Evolutionary conservation across 2,888 invertebrate species (phyloP), one percentile per base, ranked within the genome.

Genomic region (Hylaea fasciaria): DNA sequence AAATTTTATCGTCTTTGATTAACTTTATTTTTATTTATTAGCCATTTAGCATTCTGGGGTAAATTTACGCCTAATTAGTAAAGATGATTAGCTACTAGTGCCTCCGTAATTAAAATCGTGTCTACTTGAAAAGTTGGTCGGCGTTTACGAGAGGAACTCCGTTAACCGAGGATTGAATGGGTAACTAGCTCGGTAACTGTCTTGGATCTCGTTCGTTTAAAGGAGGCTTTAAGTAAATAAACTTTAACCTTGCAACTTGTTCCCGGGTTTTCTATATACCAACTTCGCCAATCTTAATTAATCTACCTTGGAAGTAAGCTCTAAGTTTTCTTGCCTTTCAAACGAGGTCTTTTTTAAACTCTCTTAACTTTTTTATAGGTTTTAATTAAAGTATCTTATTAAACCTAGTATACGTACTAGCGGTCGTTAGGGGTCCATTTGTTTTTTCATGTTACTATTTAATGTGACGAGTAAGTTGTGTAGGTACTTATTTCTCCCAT

Each of bases 221-320:
- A n/a, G n/a, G n/a, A n/a, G n/a, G n/a, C n/a, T 22, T 12, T 22
- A 28, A 22, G 44, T 45, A 29, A 45, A 45, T 3, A 29, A 45
- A 45, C 9, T 45, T 28, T 32, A 10, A 22, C 1, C 32, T 32
- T 32, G 32, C 32, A 32, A 32, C 32, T 32, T 32, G 7, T 10
- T 32, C 32, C 9, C 32, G 32, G 29, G 39, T 10, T 40, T 45
- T 49, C 35, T 28, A n/a, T 44, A 45, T 40, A 45, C 44, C 5
- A 49, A 44, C 37, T 57, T 50, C 45, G 11, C 13, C 0, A 51
- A 51, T 40, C 51, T 57, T 51, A 45, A 57, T 57, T 50, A 57
- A 57, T 57, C 45, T 57, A 22, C 13, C 57, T 57, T 14, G 13
- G 40, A 29, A 29, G 45, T 12, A 29, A 45, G 8, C 13, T 45